Evolutionary conservation across 2,888 invertebrate genomes (phyloP).

Genomic region (Rugalucina vietnamica): DNA sequence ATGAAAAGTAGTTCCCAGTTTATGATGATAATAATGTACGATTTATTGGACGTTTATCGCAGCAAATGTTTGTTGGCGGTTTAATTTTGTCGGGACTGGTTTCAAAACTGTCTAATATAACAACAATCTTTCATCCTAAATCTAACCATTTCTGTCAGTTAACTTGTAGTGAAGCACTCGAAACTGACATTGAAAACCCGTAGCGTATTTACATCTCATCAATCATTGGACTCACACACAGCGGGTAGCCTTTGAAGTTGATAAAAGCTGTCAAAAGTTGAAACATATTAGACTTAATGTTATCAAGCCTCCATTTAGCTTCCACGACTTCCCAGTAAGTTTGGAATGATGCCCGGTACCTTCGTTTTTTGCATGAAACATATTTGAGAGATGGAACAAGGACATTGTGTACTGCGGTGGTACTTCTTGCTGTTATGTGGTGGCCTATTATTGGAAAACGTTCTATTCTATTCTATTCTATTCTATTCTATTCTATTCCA

Average conservation of each 20-base stretch:
- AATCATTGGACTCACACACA: slow-evolving; percentile 57
- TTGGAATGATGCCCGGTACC: slow-evolving; percentile 40
- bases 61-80: slow-evolving; percentile 32
- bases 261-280: slow-evolving; percentile 69
- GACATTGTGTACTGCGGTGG: too few relatives aligned
- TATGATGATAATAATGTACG: slow-evolving; percentile 57
- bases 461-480: too few relatives aligned
- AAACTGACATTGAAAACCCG: slow-evolving; percentile 64
- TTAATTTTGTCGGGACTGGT: slow-evolving; percentile 65
- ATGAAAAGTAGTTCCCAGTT: slow-evolving; percentile 65
- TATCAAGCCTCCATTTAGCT: slow-evolving; percentile 66
- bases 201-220: slow-evolving; percentile 66
- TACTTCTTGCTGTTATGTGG: too few relatives aligned
- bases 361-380: too few relatives aligned
- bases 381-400: too few relatives aligned
- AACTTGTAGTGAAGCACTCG: slow-evolving; percentile 64
- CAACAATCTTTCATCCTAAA: slow-evolving; percentile 63
- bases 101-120: slow-evolving; percentile 65
- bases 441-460: too few relatives aligned
- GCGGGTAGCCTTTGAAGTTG: slow-evolving; percentile 61
- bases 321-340: slow-evolving; percentile 56
- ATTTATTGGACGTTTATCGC: slow-evolving; percentile 58
- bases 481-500: too few relatives aligned
- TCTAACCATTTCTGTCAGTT: slow-evolving; percentile 60
- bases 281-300: slow-evolving; percentile 65